Evolutionary conservation across 2,113 vertebrate genomes (phyloP), one percentile per base, ranked within the genome.

Genomic region (Mobula birostris): DNA sequence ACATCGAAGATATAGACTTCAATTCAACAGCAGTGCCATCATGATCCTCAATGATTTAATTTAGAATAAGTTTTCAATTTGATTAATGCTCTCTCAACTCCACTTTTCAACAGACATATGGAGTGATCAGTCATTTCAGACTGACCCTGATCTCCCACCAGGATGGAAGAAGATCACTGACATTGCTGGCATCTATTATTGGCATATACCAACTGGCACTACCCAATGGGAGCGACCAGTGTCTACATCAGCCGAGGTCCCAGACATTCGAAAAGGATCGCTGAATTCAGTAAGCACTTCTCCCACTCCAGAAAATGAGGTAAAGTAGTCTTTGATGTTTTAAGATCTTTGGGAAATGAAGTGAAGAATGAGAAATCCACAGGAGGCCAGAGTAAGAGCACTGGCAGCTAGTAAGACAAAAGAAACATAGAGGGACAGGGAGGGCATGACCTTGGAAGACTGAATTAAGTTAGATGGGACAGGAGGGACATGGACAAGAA

Each of bases 131-230:
- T 98, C 98, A 0, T 99, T 98, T 96, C 98, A 98, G 95, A 98
- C 98, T 0, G 98, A 99, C 95, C 98, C 98, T 9, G 98, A 98
- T 94, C 96, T 99, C 94, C 98, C 99, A 6, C 98, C 98, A 7
- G 98, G 98, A 94, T 99, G 99, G 99, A 97, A 98, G 94, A 98
- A 98, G 96, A 96, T 99, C 96, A 98, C 94, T 27, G 98, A 98
- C 94, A 95, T 98, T 94, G 98, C 98, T 19, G 98, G 98, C 90
- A 97, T 98, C 95, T 99, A 98, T 96, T 99, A 99, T 88, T 99
- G 99, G 99, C 98, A 99, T 95, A 96, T 99, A 96, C 98, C 98
- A 78, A 98, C 98, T 5, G 98, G 98, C 95, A 98, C 98, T 9
- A 98, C 98, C 27, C 98, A 99, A 94, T 99, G 98, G 97, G 98